phyloP scores from a whole-genome alignment of 2,888 invertebrate species.

The Beris morrisii region DNA sequence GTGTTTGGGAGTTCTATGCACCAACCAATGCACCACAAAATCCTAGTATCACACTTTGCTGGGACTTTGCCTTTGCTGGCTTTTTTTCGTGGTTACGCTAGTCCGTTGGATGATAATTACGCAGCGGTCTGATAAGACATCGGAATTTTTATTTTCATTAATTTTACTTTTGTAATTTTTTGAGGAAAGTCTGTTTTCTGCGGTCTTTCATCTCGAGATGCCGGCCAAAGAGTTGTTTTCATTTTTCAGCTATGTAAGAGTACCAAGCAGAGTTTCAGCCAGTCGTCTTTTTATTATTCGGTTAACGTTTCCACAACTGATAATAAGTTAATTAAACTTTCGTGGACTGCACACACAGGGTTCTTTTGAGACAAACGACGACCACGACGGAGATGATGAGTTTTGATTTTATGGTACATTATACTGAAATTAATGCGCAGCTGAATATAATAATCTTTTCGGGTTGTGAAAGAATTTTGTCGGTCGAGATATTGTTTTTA shows the following conservation, averaged over 20 bases:
- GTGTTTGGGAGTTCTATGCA: slow-evolving; percentile 5
- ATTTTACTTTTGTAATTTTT: too few relatives aligned
- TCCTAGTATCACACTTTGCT: too few relatives aligned
- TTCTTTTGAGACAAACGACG: slow-evolving; percentile 19
- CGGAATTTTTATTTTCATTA: slow-evolving; percentile 15
- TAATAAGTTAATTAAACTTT: slow-evolving; percentile 39
- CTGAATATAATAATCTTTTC: slow-evolving; percentile 4
- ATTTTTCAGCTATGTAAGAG: slow-evolving; percentile 14
- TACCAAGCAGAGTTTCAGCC: neutral
- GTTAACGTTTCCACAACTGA: slow-evolving; percentile 35
- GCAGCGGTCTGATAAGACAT: slow-evolving; percentile 34
- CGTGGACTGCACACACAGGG: slow-evolving; percentile 28
- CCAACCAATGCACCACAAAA: too few relatives aligned
- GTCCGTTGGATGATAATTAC: slow-evolving; percentile 33
- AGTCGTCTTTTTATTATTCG: slow-evolving; percentile 31
- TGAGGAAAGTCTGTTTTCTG: slow-evolving; percentile 13
- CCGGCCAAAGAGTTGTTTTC: slow-evolving; percentile 27
- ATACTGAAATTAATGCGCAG: slow-evolving; percentile 24
- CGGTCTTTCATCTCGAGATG: slow-evolving; percentile 35
- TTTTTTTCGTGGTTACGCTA: slow-evolving; percentile 12
- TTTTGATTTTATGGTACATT: slow-evolving; percentile 29
- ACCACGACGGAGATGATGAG: slow-evolving; percentile 14
- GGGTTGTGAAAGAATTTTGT: slow-evolving; percentile 15
- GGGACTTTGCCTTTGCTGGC: neutral
- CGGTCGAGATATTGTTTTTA: too few relatives aligned